Percentiles rank a stretch among this genome's conserved stretches.
Evolutionary conservation across 2,113 vertebrate species (phyloP).

Genomic region (Polyodon spathula): DNA sequence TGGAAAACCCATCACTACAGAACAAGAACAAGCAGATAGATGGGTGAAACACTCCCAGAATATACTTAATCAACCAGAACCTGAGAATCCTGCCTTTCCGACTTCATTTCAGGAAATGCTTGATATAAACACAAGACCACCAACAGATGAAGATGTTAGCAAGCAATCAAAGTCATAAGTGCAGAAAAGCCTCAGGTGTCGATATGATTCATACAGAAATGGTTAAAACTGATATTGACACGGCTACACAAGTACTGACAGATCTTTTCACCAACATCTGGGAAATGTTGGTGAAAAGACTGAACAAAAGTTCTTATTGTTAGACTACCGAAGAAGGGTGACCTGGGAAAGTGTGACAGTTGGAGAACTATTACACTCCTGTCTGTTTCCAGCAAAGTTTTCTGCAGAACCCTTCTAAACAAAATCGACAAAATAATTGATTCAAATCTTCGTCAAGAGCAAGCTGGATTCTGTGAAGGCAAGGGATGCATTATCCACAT

Average conservation of each 20-base stretch:
- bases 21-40: no score
- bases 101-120: no score
- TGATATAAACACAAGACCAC: no score
- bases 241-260: neutral
- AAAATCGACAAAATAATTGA: neutral
- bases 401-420: neutral
- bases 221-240: conserved; percentile 6
- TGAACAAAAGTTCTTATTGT: conserved; percentile 3
- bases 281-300: no score
- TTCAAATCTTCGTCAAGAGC: neutral
- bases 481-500: neutral
- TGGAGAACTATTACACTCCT: neutral
- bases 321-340: neutral
- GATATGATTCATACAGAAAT: conserved; percentile 5
- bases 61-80: no score
- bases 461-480: neutral
- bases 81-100: no score
- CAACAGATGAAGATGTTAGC: neutral
- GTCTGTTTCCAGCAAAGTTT: neutral
- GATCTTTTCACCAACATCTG: conserved; percentile 9
- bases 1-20: no score
- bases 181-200: neutral
- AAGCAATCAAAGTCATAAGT: neutral
- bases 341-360: neutral
- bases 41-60: no score